Evolutionary conservation across 2,113 vertebrate genomes (phyloP), one percentile per base, ranked within the genome.

Genomic region (Malurus elegans): DNA sequence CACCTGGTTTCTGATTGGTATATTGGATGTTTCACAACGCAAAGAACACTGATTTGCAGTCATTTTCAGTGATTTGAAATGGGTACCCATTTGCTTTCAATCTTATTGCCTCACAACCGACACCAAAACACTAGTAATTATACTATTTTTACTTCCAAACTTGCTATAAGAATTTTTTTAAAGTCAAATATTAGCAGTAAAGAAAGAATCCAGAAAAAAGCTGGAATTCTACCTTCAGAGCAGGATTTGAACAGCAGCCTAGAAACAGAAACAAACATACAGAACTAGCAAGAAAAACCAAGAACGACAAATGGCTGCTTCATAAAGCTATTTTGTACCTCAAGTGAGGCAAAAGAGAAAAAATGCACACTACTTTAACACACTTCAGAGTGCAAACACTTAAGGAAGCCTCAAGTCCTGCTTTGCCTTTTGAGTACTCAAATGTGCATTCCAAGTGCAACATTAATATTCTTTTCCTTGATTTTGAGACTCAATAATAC

Each of bases 11-110:
- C 32, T 79, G 34, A 32, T 10, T 51, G 19, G 64, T 3, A 18
- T n/a, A 25, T 16, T 32, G 6, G 18, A 3, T 76, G 4, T 28
- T 80, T 80, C 24, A 50, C 48, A 82, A 50, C 4, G 6, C 12
- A 57, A 75, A 90, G 15, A 18, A 53, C 31, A 66, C 18, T 15
- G 51, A 89, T 5, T 61, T 7, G 2, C 8, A 4, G 32, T 57
- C 54, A 29, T 45, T 83, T 71, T 61, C 44, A 80, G 17, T 47
- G 32, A 83, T 54, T 62, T 42, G 32, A 57, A 76, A 51, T 7
- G 5, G 4, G 1, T 42, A 34, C 11, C 32, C 18, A 13, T 5
- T 15, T 1, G 3, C 12, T 79, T 62, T 88, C 2, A 0, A 3
- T 78, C 8, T 62, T 83, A 54, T 2, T 64, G 34, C 4, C 24